phyloP scores from a whole-genome alignment of 2,888 invertebrate genomes.

The Choreutis nemorana region DNA sequence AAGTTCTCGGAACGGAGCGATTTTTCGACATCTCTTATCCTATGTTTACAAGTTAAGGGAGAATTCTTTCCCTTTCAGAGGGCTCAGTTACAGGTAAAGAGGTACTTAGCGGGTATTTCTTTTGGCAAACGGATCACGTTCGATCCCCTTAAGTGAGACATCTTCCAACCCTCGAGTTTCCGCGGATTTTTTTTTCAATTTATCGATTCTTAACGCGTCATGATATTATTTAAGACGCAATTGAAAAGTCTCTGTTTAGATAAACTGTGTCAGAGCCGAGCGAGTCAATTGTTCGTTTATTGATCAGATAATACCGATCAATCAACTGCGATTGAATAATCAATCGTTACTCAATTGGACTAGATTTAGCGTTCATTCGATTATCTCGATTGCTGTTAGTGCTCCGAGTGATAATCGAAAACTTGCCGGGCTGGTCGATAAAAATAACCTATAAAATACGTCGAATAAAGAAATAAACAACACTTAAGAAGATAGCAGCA shows the following conservation, averaged over 20 bases:
- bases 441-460: too few species aligned
- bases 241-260: background rate
- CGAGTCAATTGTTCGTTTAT: constrained; percentile 33
- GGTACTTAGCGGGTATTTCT: constrained; percentile 53
- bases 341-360: constrained; percentile 63
- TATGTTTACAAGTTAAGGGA: constrained; percentile 52
- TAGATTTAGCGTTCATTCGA: constrained; percentile 30
- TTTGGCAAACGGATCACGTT: constrained; percentile 64
- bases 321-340: constrained; percentile 62
- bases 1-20: constrained; percentile 36
- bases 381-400: too few species aligned
- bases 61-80: constrained; percentile 25
- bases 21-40: constrained; percentile 43
- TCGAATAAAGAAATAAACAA: too few species aligned
- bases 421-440: too few species aligned
- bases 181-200: constrained; percentile 37
- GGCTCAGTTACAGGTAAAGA: constrained; percentile 37
- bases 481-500: too few species aligned
- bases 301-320: constrained; percentile 62
- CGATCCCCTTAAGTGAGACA: constrained; percentile 57
- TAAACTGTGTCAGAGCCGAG: too few species aligned
- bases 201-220: constrained; percentile 37
- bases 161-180: constrained; percentile 34
- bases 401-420: too few species aligned
- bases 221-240: constrained; percentile 9